phyloP scores from a whole-genome alignment of 30 jellyfish, hydroid and myxozoan genomes.

The Aurelia coerulea region DNA sequence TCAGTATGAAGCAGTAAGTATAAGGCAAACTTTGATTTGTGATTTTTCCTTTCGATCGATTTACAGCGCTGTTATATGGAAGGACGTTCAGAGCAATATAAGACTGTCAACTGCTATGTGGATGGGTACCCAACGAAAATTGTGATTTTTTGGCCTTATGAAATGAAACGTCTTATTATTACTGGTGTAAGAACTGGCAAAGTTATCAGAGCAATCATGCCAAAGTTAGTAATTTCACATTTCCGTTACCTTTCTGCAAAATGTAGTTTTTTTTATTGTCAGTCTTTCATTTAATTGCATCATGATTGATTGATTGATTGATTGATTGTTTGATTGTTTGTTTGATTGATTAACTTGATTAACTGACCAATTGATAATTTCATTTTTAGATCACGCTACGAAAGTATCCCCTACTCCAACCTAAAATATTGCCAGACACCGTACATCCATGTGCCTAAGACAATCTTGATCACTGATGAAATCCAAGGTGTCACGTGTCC shows the following conservation, averaged over 20 bases:
- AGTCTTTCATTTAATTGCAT: background rate
- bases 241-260: background rate
- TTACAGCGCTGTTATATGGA: conserved; percentile 38
- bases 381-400: background rate
- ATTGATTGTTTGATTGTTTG: no score
- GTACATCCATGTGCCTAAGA: background rate
- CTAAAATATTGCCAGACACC: conserved; percentile 6
- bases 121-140: conserved; percentile 23
- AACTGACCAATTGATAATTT: no score
- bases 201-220: conserved; percentile 10
- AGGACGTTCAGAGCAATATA: conserved; percentile 9
- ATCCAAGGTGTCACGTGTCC: conserved; percentile 44
- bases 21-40: background rate
- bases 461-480: conserved; percentile 14
- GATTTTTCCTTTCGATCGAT: background rate
- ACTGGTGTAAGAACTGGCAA: background rate
- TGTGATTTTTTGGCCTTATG: conserved; percentile 5
- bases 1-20: no score
- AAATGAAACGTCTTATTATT: conserved; percentile 1
- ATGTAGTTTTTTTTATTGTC: background rate
- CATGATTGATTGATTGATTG: background rate
- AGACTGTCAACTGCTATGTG: conserved; percentile 11
- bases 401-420: background rate
- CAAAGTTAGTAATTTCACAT: conserved; percentile 5
- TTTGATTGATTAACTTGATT: no score